Evolutionary conservation across 2,888 invertebrate species (phyloP), one percentile per base, ranked within the genome.

Genomic region (Spodoptera picta): DNA sequence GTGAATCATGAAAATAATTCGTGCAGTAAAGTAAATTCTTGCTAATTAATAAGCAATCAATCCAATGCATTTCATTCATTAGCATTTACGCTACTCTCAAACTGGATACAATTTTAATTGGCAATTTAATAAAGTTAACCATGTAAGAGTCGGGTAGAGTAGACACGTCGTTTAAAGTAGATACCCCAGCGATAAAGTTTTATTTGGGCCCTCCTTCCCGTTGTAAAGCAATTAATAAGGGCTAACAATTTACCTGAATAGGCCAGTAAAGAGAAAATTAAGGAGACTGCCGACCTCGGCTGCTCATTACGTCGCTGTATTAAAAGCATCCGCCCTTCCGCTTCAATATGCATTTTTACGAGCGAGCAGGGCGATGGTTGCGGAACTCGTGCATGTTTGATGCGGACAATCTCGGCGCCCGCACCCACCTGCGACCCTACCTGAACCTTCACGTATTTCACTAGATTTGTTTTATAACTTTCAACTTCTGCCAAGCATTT

Each of bases 301-400:
- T 89, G 88, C 90, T 92, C 92, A 93, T 93, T 94, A 93, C 87
- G 65, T 83, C 75, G 79, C 75, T 79, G 90, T 92, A 94, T 94
- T 94, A 94, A 94, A 94, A 91, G 94, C 90, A 77, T 83, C 83
- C 82, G 81, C 88, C 87, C 87, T 87, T 88, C 87, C 88, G 84
- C 85, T 92, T 91, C 90, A 94, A 93, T 94, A 94, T 94, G 93
- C 91, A 94, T 94, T 94, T 94, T 94, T 94, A 94, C 91, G 94
- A 91, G 88, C 89, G 75, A 69, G 75, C 81, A 75, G 89, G 90
- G 91, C 87, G 84, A 73, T 36, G 36, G 36, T 36, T 36, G 36
- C 36, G 36, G 77, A 68, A 52, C 80, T 90, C 89, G 77, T 94
- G 91, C 90, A 94, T 90, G 84, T 94, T 94, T 94, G 91, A 94